Evolutionary conservation across 1,140 invertebrate species (phyloP).

Genomic region (Hormaphis cornu): DNA sequence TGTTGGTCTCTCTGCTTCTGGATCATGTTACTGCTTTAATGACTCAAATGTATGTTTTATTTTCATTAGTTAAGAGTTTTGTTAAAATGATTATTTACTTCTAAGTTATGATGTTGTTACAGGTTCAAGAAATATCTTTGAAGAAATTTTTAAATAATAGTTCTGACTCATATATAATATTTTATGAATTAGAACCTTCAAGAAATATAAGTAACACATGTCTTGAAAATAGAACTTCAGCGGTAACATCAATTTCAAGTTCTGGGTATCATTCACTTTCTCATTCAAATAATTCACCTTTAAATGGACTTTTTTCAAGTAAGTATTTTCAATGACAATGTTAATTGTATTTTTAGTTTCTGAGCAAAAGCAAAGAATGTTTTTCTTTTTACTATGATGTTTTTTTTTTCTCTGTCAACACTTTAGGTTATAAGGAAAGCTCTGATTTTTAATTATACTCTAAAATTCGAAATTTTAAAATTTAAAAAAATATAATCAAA

Average conservation of each 20-base stretch:
- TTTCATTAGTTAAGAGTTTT: background rate
- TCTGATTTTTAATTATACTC: no score
- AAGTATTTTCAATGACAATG: background rate
- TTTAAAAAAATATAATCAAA: no score
- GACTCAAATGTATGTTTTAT: constrained; percentile 53
- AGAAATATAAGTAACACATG: constrained; percentile 33
- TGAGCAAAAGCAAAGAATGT: no score
- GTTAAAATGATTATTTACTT: background rate
- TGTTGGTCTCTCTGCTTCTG: constrained; percentile 68
- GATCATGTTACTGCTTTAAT: constrained; percentile 80
- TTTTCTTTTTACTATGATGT: no score
- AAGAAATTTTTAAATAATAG: constrained; percentile 60
- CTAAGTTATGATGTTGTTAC: background rate
- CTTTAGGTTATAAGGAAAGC: no score
- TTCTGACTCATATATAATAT: constrained; percentile 83
- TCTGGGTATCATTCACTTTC: no score
- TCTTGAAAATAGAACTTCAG: constrained; percentile 38
- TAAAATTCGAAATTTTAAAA: no score
- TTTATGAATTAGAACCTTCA: constrained; percentile 66
- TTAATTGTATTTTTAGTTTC: no score
- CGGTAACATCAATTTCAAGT: constrained; percentile 38
- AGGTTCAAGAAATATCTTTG: constrained; percentile 60
- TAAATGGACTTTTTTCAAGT: constrained; percentile 37
- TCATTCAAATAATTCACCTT: constrained; percentile 35
- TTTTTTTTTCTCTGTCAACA: no score